A percentile compares a stretch with the other conserved stretches of the same genome.
phyloP scores from a whole-genome alignment of 2,888 invertebrate species.

The Eumerus sabulonum region DNA sequence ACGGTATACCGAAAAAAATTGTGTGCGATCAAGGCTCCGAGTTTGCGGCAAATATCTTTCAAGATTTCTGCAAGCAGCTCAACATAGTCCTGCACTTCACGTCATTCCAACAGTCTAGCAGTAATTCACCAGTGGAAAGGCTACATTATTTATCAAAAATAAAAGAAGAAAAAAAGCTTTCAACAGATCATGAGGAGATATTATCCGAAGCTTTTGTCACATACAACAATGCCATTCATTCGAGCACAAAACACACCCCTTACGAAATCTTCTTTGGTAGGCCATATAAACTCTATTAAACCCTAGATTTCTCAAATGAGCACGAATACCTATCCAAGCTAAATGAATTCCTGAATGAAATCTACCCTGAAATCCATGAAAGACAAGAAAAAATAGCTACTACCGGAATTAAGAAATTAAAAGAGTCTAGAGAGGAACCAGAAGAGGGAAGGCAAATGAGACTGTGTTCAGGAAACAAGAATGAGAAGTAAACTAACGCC shows the following conservation, averaged over 20 bases:
- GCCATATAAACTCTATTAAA: constrained; percentile 1
- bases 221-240: too few relatives aligned
- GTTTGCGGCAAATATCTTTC: too few relatives aligned
- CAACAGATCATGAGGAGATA: neutral
- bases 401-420: constrained; percentile 13
- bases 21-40: too few relatives aligned
- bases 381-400: constrained; percentile 6
- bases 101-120: neutral
- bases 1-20: too few relatives aligned
- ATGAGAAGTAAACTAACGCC: neutral
- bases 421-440: constrained; percentile 26
- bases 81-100: neutral
- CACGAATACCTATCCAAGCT: constrained; percentile 39
- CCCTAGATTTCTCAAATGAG: constrained; percentile 12
- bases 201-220: neutral
- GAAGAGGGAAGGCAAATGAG: constrained; percentile 2
- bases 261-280: too few relatives aligned
- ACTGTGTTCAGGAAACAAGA: constrained; percentile 23
- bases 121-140: neutral
- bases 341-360: constrained; percentile 28
- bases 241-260: too few relatives aligned
- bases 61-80: neutral
- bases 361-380: constrained; percentile 33
- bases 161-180: neutral
- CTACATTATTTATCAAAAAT: neutral